Evolutionary conservation across 2,888 invertebrate species (phyloP), one percentile per base, ranked within the genome.

Genomic region (Cotesia congregata): DNA sequence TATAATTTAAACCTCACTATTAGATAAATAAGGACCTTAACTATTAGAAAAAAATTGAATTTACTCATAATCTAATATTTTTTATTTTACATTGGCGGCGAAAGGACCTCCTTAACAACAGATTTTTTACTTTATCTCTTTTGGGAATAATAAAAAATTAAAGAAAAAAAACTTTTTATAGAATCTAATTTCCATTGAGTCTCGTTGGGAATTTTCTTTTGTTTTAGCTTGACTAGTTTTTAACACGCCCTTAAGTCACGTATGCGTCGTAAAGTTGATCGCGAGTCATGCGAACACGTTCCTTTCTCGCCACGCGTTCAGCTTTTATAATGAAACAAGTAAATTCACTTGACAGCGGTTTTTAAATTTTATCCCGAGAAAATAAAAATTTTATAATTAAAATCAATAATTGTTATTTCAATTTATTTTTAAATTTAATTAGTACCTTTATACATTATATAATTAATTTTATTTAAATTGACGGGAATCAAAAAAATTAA

Each of bases 241-340:
- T 71, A 75, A 75, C 74, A 74, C 59, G 67, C 80, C 72, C 71
- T 75, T 67, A 77, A 85, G 86, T 86, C 87, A 86, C 87, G 87
- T 86, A 84, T 86, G 83, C 80, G 83, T 83, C 84, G 85, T 87
- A 86, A 87, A 86, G 86, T 85, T 85, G 84, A 86, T 86, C 86
- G 84, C 81, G 81, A 80, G 80, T 81, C 78, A 79, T 78, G 79
- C 77, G 81, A 81, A 79, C 77, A 74, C 78, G 77, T 74, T 75
- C 62, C 64, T 74, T 77, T 70, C 72, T 78, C 74, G 79, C 80
- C 81, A 81, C 80, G 81, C 81, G 81, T 74, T 67, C 77, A 74
- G 80, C 74, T 80, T 81, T 80, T 80, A 80, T 81, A 81, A 81
- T 80, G 81, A 81, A 78, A 78, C 61, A 72, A 79, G 79, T 80